These are phyloP conservation scores for Trididemnum nubilum DNA, from an alignment of 23 tunicate genomes.

Conservation along the genomic window DNA sequence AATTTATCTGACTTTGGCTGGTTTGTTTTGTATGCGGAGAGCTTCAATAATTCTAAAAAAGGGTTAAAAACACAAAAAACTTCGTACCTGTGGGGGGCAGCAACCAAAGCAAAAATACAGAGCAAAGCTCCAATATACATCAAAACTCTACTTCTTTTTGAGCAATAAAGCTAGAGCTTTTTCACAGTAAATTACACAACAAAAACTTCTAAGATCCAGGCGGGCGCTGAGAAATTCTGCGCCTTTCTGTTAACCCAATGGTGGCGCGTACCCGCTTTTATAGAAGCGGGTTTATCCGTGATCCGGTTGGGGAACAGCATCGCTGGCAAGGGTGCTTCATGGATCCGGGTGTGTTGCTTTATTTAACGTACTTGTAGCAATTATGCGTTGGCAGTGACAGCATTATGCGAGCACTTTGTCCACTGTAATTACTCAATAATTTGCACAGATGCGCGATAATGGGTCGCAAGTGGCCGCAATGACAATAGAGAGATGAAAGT, in stretches of 20 bases:
- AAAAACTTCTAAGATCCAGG: background rate
- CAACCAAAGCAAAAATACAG: conserved; percentile 79
- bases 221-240: background rate
- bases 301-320: background rate
- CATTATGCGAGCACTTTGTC: background rate
- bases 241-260: conserved; percentile 6
- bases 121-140: conserved; percentile 88
- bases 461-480: background rate
- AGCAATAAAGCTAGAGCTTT: background rate
- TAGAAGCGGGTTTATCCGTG: background rate
- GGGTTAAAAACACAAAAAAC: background rate
- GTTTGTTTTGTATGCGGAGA: too few species aligned
- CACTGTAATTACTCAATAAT: background rate
- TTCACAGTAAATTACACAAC: background rate
- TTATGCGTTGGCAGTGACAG: background rate
- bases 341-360: conserved; percentile 12
- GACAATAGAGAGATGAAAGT: background rate
- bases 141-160: background rate
- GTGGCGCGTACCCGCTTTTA: background rate
- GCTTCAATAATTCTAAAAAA: too few species aligned
- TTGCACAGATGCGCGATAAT: background rate
- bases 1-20: too few species aligned
- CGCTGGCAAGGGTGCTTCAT: background rate
- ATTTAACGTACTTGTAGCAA: background rate
- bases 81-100: conserved; percentile 78